phyloP scores from a whole-genome alignment of 2,113 vertebrate species.

The Varanus komodoensis region DNA sequence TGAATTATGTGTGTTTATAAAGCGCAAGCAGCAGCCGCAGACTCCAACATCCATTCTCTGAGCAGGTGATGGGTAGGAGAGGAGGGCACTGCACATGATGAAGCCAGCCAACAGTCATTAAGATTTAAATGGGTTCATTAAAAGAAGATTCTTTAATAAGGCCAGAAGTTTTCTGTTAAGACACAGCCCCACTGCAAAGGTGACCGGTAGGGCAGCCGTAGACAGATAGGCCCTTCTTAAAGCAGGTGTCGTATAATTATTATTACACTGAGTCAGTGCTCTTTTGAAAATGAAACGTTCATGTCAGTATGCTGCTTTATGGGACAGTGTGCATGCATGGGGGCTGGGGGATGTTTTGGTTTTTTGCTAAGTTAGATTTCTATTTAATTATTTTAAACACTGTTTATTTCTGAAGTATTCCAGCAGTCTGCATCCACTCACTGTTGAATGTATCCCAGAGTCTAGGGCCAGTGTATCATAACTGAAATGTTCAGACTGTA shows the following conservation, averaged over 20 bases:
- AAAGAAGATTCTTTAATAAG: conserved; percentile 18
- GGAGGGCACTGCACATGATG: neutral
- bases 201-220: neutral
- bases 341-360: no score
- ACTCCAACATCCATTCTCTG: conserved; percentile 5
- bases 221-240: neutral
- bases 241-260: neutral
- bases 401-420: neutral
- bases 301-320: neutral
- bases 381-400: neutral
- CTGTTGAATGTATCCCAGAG: neutral
- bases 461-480: neutral
- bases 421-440: neutral
- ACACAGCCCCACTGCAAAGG: neutral
- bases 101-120: conserved; percentile 10
- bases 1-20: neutral
- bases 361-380: neutral
- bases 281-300: neutral
- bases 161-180: neutral
- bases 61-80: conserved; percentile 18
- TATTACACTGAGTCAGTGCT: neutral
- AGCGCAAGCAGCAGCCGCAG: neutral
- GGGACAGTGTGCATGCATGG: no score
- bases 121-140: conserved; percentile 28
- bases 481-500: neutral